Base-by-base conservation (phyloP, 1,140 invertebrate species). In the Thereuonema tuberculata region DNA sequence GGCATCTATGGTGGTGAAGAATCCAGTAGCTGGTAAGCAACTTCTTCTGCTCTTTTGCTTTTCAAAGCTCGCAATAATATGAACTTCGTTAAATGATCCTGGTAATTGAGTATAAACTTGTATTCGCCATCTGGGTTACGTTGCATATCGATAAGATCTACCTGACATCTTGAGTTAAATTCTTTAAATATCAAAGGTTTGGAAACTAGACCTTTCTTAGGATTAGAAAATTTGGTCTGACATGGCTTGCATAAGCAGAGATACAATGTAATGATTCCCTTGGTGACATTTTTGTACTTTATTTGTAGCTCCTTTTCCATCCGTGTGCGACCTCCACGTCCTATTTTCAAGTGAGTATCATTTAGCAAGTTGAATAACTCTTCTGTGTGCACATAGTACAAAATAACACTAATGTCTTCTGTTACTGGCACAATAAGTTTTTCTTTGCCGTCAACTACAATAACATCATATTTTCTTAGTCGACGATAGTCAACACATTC, bases 201-300 rank as follows among this genome's bases (percentile, higher is more conserved):
- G 20, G 58, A 56, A 31, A 60, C 27, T 60, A 60, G 21, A 21
- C 56, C 29, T 50, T 48, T 62, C 24, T 52, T 59, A 50, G 56
- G 49, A 47, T 59, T 59, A 55, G 49, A 46, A n/a, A 59, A 50
- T 25, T 62, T 62, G 5, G 14, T 26, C 53, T 62, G 61, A 56
- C 53, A 62, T 37, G 23, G 55, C 48, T 37, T 61, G 48, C 60
- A 58, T 54, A 61, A 58, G 46, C n/a, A 50, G n/a, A 59, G 28
- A 50, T 62, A 60, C 21, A 62, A n/a, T 37, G 57, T 59, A 58
- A 37, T 62, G 57, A 59, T 37, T 62, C 59, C n/a, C 17, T 48
- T 54, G 20, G 49, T 52, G 49, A 52, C 49, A 52, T 52, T 52
- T 48, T 17, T 37, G 17, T 37, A 37, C 31, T 37, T 37, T 9